phyloP scores from a whole-genome alignment of 2,888 invertebrate genomes.

The Volucella inanis region DNA sequence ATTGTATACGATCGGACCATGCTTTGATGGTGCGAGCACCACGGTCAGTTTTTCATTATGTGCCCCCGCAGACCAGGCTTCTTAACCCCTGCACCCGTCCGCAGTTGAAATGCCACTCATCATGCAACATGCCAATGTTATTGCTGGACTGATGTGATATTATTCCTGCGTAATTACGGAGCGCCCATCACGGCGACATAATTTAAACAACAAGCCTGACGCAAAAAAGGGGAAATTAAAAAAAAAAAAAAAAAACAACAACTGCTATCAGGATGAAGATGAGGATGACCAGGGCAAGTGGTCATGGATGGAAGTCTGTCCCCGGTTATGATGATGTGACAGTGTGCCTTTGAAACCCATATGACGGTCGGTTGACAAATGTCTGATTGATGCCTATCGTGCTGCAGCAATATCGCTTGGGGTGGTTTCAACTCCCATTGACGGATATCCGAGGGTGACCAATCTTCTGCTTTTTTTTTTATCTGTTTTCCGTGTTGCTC shows the following conservation, averaged over 20 bases:
- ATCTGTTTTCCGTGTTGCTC: slow-evolving; percentile 27
- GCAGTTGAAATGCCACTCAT: slow-evolving; percentile 48
- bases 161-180: slow-evolving; percentile 69
- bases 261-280: background rate
- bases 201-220: slow-evolving; percentile 51
- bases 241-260: background rate
- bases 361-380: slow-evolving; percentile 51
- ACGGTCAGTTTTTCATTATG: background rate
- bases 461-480: background rate
- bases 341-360: slow-evolving; percentile 1
- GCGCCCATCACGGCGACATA: slow-evolving; percentile 51
- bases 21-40: no score
- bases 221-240: background rate
- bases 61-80: no score
- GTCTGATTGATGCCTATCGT: slow-evolving; percentile 72
- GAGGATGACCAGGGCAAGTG: no score
- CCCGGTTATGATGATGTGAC: slow-evolving; percentile 39
- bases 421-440: slow-evolving; percentile 19
- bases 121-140: slow-evolving; percentile 65
- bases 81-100: background rate
- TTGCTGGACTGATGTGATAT: slow-evolving; percentile 61
- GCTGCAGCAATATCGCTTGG: slow-evolving; percentile 34
- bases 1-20: background rate
- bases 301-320: slow-evolving; percentile 26
- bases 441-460: slow-evolving; percentile 28